These are phyloP conservation scores for Ceuthmochares aereus DNA, from an alignment of 2,113 vertebrate species.

Conservation along the genomic window DNA sequence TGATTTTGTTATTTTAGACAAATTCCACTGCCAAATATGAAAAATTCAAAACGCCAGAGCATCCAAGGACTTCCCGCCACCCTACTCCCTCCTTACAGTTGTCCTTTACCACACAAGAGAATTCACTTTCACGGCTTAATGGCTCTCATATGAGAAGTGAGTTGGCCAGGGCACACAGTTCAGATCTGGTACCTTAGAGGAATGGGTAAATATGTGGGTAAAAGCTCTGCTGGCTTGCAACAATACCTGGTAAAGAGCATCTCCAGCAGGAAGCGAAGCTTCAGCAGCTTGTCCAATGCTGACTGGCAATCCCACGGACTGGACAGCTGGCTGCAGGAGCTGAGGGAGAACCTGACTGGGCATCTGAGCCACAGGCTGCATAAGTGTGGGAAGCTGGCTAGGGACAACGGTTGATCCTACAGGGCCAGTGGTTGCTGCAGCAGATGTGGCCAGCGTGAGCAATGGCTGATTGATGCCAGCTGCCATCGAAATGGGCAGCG, in stretches of 20 bases:
- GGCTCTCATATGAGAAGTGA: neutral
- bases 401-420: slow-evolving; percentile 73
- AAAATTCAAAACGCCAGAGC: neutral
- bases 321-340: slow-evolving; percentile 81
- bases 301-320: slow-evolving; percentile 88
- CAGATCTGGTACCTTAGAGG: neutral
- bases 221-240: slow-evolving; percentile 69
- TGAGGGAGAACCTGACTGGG: slow-evolving; percentile 82
- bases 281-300: slow-evolving; percentile 89
- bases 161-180: neutral
- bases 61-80: neutral
- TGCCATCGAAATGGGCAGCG: slow-evolving; percentile 77
- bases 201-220: neutral
- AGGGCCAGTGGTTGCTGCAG: slow-evolving; percentile 65
- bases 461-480: slow-evolving; percentile 76
- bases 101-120: neutral
- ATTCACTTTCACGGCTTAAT: neutral
- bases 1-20: neutral
- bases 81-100: neutral
- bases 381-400: slow-evolving; percentile 77
- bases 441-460: slow-evolving; percentile 76
- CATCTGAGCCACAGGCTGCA: slow-evolving; percentile 80
- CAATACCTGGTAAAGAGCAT: slow-evolving; percentile 90
- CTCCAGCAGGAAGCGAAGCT: slow-evolving; percentile 82
- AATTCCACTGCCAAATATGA: neutral